Percentiles rank a stretch among this genome's conserved stretches.
Evolutionary conservation across 2,113 vertebrate genomes (phyloP).

Genomic region (Holacanthus passer): DNA sequence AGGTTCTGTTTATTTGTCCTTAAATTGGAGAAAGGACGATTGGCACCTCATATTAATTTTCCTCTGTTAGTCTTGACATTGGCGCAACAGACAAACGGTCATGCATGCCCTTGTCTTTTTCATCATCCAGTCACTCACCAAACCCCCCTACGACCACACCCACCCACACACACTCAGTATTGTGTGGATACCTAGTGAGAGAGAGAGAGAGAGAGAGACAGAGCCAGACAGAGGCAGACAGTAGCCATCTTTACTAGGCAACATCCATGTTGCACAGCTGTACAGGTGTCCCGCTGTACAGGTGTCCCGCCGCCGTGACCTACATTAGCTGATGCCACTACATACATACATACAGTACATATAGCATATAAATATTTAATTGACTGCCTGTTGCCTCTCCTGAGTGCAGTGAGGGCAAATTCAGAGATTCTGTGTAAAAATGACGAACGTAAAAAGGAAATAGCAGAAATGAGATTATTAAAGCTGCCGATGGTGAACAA

Average conservation of each 20-base stretch:
- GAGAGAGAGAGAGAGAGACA: not conserved
- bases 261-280: slow-evolving; percentile 58
- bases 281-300: slow-evolving; percentile 33
- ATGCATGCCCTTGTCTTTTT: not conserved
- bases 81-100: not conserved
- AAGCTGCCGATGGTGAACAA: slow-evolving; percentile 15
- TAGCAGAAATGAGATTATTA: not conserved
- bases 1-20: not conserved
- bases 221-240: slow-evolving; percentile 17
- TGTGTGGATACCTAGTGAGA: not conserved
- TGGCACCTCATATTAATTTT: not conserved
- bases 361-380: not conserved
- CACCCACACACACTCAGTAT: slow-evolving; percentile 8
- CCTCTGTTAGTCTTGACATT: slow-evolving; percentile 7
- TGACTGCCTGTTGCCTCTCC: not conserved
- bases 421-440: not conserved
- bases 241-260: slow-evolving; percentile 67
- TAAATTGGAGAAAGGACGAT: not conserved
- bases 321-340: slow-evolving; percentile 55
- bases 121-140: slow-evolving; percentile 6
- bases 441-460: not conserved
- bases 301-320: slow-evolving; percentile 66
- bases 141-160: slow-evolving; percentile 38
- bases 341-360: no score
- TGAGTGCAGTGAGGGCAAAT: not conserved